A percentile compares a stretch with the other conserved stretches of the same genome.
These are phyloP conservation scores for Blastobasis lacticolella DNA, from an alignment of 2,888 invertebrate species.

Conservation along the genomic window DNA sequence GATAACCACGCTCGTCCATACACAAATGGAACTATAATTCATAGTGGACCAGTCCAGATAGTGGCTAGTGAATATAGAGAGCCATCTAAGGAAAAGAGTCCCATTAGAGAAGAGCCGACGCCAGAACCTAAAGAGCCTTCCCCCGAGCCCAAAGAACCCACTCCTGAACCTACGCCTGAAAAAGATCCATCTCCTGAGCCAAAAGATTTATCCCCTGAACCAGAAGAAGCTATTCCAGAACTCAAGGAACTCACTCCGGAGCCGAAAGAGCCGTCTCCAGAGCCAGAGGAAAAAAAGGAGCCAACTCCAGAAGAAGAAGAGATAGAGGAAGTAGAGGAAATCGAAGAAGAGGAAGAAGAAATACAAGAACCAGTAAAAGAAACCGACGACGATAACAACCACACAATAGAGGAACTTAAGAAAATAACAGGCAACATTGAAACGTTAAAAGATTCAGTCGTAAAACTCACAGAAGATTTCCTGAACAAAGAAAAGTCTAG, in stretches of 20 bases:
- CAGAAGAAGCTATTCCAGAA: slow-evolving; percentile 12
- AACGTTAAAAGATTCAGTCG: slow-evolving; percentile 31
- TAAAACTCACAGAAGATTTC: slow-evolving; percentile 40
- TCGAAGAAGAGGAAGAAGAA: slow-evolving; percentile 5
- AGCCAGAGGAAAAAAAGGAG: slow-evolving; percentile 9
- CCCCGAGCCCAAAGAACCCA: slow-evolving; percentile 18
- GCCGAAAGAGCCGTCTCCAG: slow-evolving; percentile 8
- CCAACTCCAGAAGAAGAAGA: slow-evolving; percentile 11
- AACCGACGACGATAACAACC: neutral
- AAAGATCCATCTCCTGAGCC: slow-evolving; percentile 13
- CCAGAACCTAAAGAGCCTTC: slow-evolving; percentile 19
- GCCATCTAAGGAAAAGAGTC: slow-evolving; percentile 31
- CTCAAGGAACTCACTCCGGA: slow-evolving; percentile 8
- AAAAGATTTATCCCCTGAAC: slow-evolving; percentile 18
- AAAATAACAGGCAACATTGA: slow-evolving; percentile 28
- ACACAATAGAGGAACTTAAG: slow-evolving; percentile 12
- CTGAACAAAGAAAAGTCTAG: slow-evolving; percentile 33
- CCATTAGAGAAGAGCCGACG: slow-evolving; percentile 16
- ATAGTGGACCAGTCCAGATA: slow-evolving; percentile 56
- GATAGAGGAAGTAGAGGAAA: slow-evolving; percentile 10
- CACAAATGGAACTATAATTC: slow-evolving; percentile 58
- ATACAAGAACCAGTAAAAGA: slow-evolving; percentile 3
- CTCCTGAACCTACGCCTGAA: slow-evolving; percentile 16
- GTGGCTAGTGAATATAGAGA: slow-evolving; percentile 55
- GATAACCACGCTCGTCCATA: slow-evolving; percentile 58